These are phyloP conservation scores for Leptinotarsa peninsularis DNA, from an alignment of 2,888 invertebrate genomes.

Conservation along the genomic window DNA sequence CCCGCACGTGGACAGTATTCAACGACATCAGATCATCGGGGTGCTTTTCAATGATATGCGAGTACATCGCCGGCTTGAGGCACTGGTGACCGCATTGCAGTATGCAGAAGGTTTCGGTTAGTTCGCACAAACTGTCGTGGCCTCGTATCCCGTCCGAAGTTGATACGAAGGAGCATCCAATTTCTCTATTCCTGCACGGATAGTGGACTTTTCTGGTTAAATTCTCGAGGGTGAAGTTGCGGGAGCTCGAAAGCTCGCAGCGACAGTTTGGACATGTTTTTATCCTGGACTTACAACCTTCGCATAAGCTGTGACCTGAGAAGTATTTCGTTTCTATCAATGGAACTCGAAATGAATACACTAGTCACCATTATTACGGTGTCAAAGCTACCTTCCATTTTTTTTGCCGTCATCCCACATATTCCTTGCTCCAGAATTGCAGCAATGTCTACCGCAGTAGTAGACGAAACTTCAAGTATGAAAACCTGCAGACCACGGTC, in stretches of 20 bases:
- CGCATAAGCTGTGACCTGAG: slow-evolving; percentile 53
- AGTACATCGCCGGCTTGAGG: slow-evolving; percentile 34
- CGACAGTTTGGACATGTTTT: slow-evolving; percentile 49
- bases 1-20: slow-evolving; percentile 35
- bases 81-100: slow-evolving; percentile 46
- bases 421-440: too few relatives aligned
- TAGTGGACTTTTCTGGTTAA: slow-evolving; percentile 46
- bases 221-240: slow-evolving; percentile 52
- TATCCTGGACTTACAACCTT: slow-evolving; percentile 46
- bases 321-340: neutral
- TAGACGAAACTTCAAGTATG: too few relatives aligned
- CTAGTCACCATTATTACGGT: neutral
- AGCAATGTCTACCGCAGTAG: too few relatives aligned
- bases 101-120: slow-evolving; percentile 43
- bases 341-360: neutral
- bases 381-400: too few relatives aligned
- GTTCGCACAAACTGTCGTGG: slow-evolving; percentile 45
- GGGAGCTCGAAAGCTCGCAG: slow-evolving; percentile 37
- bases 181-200: slow-evolving; percentile 48
- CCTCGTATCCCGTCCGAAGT: slow-evolving; percentile 46
- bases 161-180: slow-evolving; percentile 47
- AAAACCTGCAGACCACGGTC: too few relatives aligned
- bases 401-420: too few relatives aligned
- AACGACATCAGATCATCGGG: slow-evolving; percentile 28
- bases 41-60: slow-evolving; percentile 44